Percentiles rank a stretch among this genome's conserved stretches.
These are phyloP conservation scores for Caenorhabditis zanzibari DNA, from an alignment of 2,888 invertebrate genomes.

Conservation along the genomic window DNA sequence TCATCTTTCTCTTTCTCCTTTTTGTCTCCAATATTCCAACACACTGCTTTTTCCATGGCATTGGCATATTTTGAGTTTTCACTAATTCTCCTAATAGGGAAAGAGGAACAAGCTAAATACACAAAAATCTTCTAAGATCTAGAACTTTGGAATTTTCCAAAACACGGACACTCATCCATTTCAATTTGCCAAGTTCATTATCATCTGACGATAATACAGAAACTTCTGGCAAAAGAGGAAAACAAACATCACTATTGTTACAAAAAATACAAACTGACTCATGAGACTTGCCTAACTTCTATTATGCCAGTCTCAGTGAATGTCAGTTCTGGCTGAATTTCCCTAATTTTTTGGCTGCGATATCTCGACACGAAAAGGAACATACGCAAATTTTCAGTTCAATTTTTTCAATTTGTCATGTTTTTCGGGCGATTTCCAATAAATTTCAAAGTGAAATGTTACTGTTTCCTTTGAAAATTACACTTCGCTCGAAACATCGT, in stretches of 20 bases:
- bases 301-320: too few species aligned
- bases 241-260: not conserved
- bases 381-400: too few species aligned
- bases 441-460: too few species aligned
- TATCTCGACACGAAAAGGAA: too few species aligned
- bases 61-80: conserved; percentile 26
- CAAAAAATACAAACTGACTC: not conserved
- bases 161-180: too few species aligned
- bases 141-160: not conserved
- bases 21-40: conserved; percentile 11
- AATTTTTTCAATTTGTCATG: too few species aligned
- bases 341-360: too few species aligned
- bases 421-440: too few species aligned
- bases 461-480: too few species aligned
- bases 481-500: too few species aligned
- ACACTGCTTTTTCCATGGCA: conserved; percentile 14
- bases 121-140: not conserved
- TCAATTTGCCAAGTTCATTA: not conserved
- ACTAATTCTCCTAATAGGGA: too few species aligned
- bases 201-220: not conserved
- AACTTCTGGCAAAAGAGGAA: conserved; percentile 8
- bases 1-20: conserved; percentile 2
- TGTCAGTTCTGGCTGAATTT: too few species aligned
- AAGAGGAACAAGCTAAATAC: conserved; percentile 7
- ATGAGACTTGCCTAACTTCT: not conserved